These are phyloP conservation scores for Smithornis capensis DNA, from an alignment of 2,113 vertebrate species.

Conservation along the genomic window DNA sequence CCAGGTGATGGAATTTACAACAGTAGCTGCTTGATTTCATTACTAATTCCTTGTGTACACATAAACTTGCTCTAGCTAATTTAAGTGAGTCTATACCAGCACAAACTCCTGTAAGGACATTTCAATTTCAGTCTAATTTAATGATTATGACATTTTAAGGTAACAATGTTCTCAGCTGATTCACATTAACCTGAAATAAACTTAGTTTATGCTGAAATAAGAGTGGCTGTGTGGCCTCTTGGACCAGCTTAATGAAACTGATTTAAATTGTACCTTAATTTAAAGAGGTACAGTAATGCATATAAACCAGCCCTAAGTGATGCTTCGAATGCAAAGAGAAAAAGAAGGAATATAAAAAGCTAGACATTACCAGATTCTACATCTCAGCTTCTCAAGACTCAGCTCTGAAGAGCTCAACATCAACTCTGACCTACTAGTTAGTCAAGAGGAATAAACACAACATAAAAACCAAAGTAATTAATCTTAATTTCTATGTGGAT, in stretches of 20 bases:
- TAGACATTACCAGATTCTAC: not conserved
- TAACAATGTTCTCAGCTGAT: conserved; percentile 26
- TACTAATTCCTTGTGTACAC: not conserved
- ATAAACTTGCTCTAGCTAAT: not conserved
- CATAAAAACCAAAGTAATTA: not conserved
- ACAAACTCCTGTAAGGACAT: not conserved
- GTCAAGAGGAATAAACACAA: not conserved
- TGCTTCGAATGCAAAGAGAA: not conserved
- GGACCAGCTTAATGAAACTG: conserved; percentile 9
- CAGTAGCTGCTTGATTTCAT: not conserved
- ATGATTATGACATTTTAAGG: conserved; percentile 36
- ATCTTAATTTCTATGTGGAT: not conserved
- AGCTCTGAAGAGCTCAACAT: not conserved
- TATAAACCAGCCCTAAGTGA: conserved; percentile 7
- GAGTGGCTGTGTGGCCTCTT: not conserved
- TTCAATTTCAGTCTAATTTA: conserved; percentile 23
- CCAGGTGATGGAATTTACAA: not conserved
- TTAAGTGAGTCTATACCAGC: not conserved
- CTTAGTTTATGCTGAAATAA: not conserved
- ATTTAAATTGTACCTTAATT: conserved; percentile 45
- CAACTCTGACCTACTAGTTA: not conserved
- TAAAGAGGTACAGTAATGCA: not conserved
- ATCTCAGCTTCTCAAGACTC: not conserved
- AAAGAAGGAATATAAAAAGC: not conserved
- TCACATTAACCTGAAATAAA: conserved; percentile 30